A percentile compares a stretch with the other conserved stretches of the same genome.
Conservation (phyloP, 2,113 vertebrate species). For the Chionis minor region DNA sequence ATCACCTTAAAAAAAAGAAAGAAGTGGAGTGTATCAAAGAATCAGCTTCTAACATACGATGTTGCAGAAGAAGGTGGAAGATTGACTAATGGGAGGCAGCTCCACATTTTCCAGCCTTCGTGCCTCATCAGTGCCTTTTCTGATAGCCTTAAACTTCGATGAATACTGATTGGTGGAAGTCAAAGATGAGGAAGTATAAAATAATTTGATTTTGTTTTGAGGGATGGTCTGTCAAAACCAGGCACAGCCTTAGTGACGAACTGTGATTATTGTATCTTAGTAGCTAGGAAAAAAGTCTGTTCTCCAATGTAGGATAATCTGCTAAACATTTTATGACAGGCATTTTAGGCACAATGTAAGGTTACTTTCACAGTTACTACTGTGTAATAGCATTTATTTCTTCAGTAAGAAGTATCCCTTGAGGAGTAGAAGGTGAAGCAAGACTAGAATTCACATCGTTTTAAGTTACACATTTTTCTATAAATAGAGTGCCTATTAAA, state of each 20-base stretch:
- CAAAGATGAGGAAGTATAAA: not conserved
- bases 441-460: conserved; percentile 5
- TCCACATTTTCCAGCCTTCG: not conserved
- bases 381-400: not conserved
- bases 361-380: not conserved
- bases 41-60: not conserved
- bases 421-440: not conserved
- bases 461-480: conserved; percentile 60
- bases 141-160: not conserved
- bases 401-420: not conserved
- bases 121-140: not conserved
- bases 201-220: not conserved
- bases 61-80: not conserved
- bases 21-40: not conserved
- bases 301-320: not conserved
- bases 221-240: not conserved
- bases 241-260: not conserved
- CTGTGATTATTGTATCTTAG: not conserved
- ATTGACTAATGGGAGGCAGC: not conserved
- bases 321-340: not conserved
- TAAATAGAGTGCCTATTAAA: conserved; percentile 67
- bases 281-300: not conserved
- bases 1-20: not conserved
- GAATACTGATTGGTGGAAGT: not conserved
- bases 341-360: not conserved